These are phyloP conservation scores for Pseudococcus jackbeardsleyi DNA, from an alignment of 2,888 invertebrate species.

Conservation along the genomic window DNA sequence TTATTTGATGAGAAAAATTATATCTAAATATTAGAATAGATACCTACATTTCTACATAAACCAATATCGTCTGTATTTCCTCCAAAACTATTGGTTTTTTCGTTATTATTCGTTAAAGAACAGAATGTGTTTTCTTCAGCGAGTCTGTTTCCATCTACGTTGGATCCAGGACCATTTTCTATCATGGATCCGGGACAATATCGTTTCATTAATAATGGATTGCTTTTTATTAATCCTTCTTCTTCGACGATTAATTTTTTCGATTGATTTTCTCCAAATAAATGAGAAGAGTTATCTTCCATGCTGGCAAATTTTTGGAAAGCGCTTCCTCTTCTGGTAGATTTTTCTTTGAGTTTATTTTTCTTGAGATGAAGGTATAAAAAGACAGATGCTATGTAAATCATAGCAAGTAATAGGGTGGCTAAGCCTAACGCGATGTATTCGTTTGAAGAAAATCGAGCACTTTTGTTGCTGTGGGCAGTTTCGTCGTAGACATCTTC, in stretches of 20 bases:
- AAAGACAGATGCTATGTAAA: slow-evolving; percentile 88
- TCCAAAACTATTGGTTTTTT: not conserved
- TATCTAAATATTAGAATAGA: not conserved
- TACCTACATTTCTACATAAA: not conserved
- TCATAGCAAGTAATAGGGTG: slow-evolving; percentile 85
- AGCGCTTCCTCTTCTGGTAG: slow-evolving; percentile 68
- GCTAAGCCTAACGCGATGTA: slow-evolving; percentile 88
- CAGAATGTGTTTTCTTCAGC: slow-evolving; percentile 22
- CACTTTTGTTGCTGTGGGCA: not conserved
- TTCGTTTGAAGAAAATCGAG: slow-evolving; percentile 77
- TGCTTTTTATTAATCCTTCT: slow-evolving; percentile 82
- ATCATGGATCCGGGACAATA: slow-evolving; percentile 69
- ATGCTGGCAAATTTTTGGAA: slow-evolving; percentile 64
- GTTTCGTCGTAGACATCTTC: slow-evolving; percentile 43
- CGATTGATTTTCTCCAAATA: slow-evolving; percentile 56
- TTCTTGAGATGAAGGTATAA: slow-evolving; percentile 79
- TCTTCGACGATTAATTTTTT: slow-evolving; percentile 67
- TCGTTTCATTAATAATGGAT: slow-evolving; percentile 75
- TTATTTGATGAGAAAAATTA: not conserved
- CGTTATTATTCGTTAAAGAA: slow-evolving; percentile 1
- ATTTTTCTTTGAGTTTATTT: slow-evolving; percentile 64
- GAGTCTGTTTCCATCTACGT: not conserved
- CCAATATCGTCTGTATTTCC: not conserved
- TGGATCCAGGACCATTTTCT: not conserved
- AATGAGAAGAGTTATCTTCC: slow-evolving; percentile 55